Conservation (phyloP, 2,888 invertebrate species). For the Anthrax anthrax region DNA sequence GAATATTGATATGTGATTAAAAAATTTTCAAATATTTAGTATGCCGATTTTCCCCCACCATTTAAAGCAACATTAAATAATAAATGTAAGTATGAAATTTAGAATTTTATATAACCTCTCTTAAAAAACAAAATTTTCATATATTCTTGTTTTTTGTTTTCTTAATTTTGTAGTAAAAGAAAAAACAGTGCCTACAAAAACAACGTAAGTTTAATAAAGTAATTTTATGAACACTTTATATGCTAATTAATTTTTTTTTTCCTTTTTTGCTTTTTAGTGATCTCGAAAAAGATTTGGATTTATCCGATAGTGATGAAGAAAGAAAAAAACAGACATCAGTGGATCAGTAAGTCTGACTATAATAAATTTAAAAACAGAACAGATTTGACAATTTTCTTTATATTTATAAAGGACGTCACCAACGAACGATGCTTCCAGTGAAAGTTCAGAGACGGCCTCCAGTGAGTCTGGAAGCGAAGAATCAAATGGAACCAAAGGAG, state of each 20-base stretch:
- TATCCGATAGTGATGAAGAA: constrained; percentile 72
- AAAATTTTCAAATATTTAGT: constrained; percentile 3
- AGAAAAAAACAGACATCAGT: constrained; percentile 31
- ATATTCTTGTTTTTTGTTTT: constrained; percentile 3
- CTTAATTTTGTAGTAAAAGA: constrained; percentile 14
- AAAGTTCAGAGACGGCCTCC: constrained; percentile 32
- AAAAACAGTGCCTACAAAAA: constrained; percentile 20
- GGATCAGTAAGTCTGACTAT: constrained; percentile 25
- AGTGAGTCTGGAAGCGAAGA: constrained; percentile 33
- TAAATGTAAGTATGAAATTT: constrained; percentile 9
- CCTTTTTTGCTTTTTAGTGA: constrained; percentile 30
- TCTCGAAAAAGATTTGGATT: constrained; percentile 51
- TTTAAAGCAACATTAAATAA: constrained; percentile 9
- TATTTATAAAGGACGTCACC: constrained; percentile 35
- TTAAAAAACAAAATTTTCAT: background rate
- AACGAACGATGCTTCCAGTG: constrained; percentile 40
- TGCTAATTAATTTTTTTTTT: no score
- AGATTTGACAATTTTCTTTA: background rate
- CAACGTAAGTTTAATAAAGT: constrained; percentile 21
- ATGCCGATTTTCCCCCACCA: constrained; percentile 11
- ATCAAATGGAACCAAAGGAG: constrained; percentile 24
- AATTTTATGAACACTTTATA: background rate
- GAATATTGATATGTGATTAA: background rate
- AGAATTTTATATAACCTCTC: background rate
- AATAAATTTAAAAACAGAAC: no score